These are phyloP conservation scores for Agriopis aurantiaria DNA, from an alignment of 2,888 invertebrate genomes.

Conservation along the genomic window DNA sequence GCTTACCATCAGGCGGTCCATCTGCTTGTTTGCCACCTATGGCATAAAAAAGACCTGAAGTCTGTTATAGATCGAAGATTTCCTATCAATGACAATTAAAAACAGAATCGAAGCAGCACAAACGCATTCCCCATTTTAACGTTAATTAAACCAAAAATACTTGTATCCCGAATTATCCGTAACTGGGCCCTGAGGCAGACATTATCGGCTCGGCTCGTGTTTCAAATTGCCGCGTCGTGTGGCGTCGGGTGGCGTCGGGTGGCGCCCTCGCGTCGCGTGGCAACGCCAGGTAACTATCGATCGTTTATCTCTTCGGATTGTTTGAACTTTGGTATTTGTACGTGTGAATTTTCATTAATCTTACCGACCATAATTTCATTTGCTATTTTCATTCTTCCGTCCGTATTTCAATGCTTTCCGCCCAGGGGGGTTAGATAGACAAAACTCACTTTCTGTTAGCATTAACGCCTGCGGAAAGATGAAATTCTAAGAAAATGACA, in stretches of 20 bases:
- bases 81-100: background rate
- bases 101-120: constrained; percentile 16
- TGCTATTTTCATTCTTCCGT: no score
- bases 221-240: constrained; percentile 84
- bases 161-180: constrained; percentile 70
- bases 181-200: constrained; percentile 73
- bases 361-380: no score
- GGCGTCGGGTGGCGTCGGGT: constrained; percentile 51
- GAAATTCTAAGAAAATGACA: no score
- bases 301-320: constrained; percentile 47
- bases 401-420: no score
- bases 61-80: background rate
- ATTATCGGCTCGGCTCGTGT: constrained; percentile 83
- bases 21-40: no score
- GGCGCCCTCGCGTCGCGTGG: constrained; percentile 78
- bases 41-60: no score
- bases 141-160: constrained; percentile 48
- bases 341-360: background rate
- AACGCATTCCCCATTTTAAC: constrained; percentile 25
- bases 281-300: constrained; percentile 84
- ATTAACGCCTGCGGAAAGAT: no score
- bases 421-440: no score
- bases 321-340: background rate
- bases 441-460: no score
- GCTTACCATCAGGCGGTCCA: no score